A percentile compares a stretch with the other conserved stretches of the same genome.
Evolutionary conservation across 2,797 vertebrate species (phyloP).

Genomic region (Gallinago stenura): DNA sequence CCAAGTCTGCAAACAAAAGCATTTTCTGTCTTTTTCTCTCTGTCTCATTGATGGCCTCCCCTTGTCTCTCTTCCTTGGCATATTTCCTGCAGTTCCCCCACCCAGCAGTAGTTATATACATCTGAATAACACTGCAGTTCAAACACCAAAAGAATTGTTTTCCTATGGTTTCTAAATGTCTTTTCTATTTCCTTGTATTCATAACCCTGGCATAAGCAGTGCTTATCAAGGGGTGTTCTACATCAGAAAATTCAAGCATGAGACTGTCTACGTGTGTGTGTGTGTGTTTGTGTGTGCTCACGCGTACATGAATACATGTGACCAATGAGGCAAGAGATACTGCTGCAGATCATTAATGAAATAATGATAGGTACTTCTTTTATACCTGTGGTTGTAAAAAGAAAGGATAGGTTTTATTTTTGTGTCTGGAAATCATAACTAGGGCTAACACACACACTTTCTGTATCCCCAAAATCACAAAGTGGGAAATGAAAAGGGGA

Average conservation of each 20-base stretch:
- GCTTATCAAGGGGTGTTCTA: neutral
- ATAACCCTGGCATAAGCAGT: slow-evolving; percentile 16
- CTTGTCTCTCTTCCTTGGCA: slow-evolving; percentile 43
- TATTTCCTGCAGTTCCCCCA: slow-evolving; percentile 30
- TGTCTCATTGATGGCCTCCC: slow-evolving; percentile 31
- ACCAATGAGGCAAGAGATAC: neutral
- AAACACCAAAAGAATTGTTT: slow-evolving; percentile 47
- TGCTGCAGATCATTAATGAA: slow-evolving; percentile 22
- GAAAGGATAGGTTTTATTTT: neutral
- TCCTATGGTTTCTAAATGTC: slow-evolving; percentile 26
- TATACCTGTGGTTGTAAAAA: neutral
- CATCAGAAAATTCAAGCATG: neutral
- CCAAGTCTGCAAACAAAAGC: slow-evolving; percentile 61
- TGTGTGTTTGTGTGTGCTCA: neutral
- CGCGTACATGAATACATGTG: neutral
- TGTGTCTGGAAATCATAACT: neutral
- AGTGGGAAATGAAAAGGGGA: slow-evolving; percentile 28
- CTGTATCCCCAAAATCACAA: neutral
- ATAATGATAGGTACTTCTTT: neutral
- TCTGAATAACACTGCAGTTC: slow-evolving; percentile 45
- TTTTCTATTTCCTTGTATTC: slow-evolving; percentile 31
- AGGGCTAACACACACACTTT: neutral
- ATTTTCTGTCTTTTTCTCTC: slow-evolving; percentile 51
- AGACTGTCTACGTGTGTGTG: neutral
- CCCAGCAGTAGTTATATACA: slow-evolving; percentile 33